These are phyloP conservation scores for Stichodactyla helianthus DNA, from an alignment of 64 coral and sea anemone species.

Conservation along the genomic window DNA sequence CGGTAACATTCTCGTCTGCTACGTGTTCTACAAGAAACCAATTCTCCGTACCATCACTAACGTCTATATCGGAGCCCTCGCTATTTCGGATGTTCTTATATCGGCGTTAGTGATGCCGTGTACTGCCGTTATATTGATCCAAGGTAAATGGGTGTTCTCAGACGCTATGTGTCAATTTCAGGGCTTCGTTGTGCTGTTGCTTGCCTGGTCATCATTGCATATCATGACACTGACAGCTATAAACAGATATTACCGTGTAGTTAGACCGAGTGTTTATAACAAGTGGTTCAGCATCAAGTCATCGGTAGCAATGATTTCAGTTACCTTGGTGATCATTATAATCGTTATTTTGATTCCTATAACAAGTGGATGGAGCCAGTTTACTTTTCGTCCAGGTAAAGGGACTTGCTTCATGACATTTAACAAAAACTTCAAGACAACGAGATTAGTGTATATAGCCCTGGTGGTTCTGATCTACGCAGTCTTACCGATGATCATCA, in stretches of 20 bases:
- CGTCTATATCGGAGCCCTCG: conserved; percentile 32
- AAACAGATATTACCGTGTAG: conserved; percentile 50
- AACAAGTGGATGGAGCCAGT: not conserved
- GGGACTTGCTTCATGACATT: conserved; percentile 12
- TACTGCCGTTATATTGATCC: not conserved
- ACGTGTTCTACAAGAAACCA: conserved; percentile 23
- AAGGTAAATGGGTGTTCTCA: conserved; percentile 31
- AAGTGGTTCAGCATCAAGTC: conserved; percentile 25
- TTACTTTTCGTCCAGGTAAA: conserved; percentile 11
- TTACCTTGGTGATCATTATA: not conserved
- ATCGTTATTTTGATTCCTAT: not conserved
- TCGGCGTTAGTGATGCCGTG: not conserved
- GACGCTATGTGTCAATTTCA: conserved; percentile 24
- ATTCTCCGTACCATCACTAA: conserved; percentile 43
- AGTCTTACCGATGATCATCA: not conserved
- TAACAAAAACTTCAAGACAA: not conserved
- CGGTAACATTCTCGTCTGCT: conserved; percentile 28
- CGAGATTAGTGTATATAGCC: not conserved
- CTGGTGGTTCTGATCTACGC: not conserved
- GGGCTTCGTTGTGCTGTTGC: conserved; percentile 24
- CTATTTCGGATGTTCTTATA: conserved; percentile 37
- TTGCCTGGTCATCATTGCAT: conserved; percentile 28
- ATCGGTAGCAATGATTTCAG: not conserved
- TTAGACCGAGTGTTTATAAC: conserved; percentile 13
- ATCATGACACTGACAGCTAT: conserved; percentile 38